phyloP scores from a whole-genome alignment of 2,113 vertebrate genomes.

The Macquaria ambigua region DNA sequence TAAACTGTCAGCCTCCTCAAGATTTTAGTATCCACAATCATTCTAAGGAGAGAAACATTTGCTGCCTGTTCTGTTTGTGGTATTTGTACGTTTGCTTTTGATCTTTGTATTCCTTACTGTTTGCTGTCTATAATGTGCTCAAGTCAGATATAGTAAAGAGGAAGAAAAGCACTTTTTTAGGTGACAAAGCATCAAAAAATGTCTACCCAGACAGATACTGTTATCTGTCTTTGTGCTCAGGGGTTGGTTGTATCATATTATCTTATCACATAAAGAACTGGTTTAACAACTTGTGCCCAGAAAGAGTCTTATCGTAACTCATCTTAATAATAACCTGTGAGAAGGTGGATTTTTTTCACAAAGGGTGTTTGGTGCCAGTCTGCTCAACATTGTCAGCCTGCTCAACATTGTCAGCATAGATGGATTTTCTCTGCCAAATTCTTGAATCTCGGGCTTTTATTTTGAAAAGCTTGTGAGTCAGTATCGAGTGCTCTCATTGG shows the following conservation, averaged over 20 bases:
- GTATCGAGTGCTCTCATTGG: constrained; percentile 65
- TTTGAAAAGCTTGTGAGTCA: constrained; percentile 41
- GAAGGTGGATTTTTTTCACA: not conserved
- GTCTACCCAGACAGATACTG: not conserved
- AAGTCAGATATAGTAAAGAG: not conserved
- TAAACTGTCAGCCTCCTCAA: not conserved
- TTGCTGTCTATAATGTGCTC: not conserved
- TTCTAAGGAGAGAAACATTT: not conserved
- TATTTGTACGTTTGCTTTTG: not conserved
- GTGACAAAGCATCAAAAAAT: constrained; percentile 33
- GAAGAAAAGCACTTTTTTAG: constrained; percentile 9
- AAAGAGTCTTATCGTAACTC: not conserved
- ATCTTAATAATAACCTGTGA: not conserved
- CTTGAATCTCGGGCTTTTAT: constrained; percentile 40
- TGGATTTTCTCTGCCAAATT: not conserved
- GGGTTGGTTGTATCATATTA: not conserved
- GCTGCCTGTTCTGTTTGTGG: not conserved
- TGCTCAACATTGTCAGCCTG: too few species aligned
- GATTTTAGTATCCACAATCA: not conserved
- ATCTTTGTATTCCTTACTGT: not conserved
- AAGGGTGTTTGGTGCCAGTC: not conserved
- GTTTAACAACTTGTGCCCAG: not conserved
- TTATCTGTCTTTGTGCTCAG: not conserved
- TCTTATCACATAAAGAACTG: not conserved
- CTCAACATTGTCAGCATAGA: not conserved